These are phyloP conservation scores for Rallus crepitans DNA, from an alignment of 2,797 vertebrate genomes.

Conservation along the genomic window DNA sequence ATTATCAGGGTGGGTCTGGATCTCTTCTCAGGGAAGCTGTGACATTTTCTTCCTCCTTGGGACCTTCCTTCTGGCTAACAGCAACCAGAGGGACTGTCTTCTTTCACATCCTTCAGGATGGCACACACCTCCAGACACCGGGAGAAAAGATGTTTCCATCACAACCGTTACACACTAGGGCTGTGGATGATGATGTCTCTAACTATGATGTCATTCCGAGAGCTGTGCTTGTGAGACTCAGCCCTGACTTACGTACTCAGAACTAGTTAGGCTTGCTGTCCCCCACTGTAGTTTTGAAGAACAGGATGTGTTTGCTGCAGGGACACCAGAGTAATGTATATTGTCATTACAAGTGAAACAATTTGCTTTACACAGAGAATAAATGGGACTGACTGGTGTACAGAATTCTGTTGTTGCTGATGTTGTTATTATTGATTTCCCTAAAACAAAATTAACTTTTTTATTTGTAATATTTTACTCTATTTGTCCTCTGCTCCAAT, in stretches of 20 bases:
- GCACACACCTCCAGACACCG: accelerated
- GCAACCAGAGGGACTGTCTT: background rate
- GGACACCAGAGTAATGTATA: background rate
- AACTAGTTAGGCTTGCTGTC: background rate
- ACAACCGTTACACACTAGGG: accelerated
- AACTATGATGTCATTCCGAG: background rate
- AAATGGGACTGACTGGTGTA: accelerated
- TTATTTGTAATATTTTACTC: background rate
- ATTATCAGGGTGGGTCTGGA: background rate
- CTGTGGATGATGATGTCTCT: background rate
- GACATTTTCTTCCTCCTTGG: background rate
- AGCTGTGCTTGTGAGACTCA: background rate
- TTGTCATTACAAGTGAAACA: background rate
- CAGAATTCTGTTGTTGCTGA: no score
- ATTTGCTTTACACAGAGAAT: background rate
- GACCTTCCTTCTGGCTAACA: background rate
- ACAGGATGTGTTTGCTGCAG: background rate
- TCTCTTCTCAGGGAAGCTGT: background rate
- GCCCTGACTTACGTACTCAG: background rate
- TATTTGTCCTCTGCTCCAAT: background rate
- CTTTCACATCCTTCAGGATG: background rate
- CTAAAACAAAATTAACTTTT: background rate
- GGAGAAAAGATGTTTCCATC: background rate
- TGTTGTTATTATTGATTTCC: background rate
- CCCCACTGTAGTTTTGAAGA: background rate